phyloP scores from a whole-genome alignment of 2,888 invertebrate species.

The Drosophila flavopinicola region DNA sequence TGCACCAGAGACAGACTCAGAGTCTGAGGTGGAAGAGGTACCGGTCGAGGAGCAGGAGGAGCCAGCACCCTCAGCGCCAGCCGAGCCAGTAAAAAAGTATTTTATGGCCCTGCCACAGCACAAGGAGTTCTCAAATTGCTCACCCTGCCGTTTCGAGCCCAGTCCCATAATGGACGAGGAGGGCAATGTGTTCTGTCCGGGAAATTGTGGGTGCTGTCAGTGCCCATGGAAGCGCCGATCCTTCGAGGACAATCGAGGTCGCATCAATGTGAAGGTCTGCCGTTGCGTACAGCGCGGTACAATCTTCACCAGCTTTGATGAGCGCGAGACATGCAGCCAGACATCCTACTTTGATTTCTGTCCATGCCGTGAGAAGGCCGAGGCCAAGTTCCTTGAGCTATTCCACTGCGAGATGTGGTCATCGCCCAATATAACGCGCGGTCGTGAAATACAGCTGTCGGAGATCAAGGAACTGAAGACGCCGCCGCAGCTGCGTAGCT shows the following conservation, averaged over 20 bases:
- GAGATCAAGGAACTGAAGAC: constrained; percentile 65
- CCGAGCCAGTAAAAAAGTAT: constrained; percentile 33
- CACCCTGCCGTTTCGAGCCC: constrained; percentile 70
- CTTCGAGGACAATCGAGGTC: constrained; percentile 48
- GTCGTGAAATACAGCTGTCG: constrained; percentile 52
- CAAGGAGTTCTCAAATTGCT: constrained; percentile 71
- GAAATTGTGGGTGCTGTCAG: constrained; percentile 80
- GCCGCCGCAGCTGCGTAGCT: constrained; percentile 1
- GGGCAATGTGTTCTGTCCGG: constrained; percentile 76
- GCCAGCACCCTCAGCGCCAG: neutral
- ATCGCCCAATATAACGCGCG: constrained; percentile 33
- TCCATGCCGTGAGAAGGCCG: constrained; percentile 81
- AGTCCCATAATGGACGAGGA: constrained; percentile 78
- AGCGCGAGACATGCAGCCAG: constrained; percentile 55
- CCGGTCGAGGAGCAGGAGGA: neutral
- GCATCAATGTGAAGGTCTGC: constrained; percentile 75
- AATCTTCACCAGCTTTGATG: constrained; percentile 58
- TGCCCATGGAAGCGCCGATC: constrained; percentile 76
- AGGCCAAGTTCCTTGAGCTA: constrained; percentile 75
- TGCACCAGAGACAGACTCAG: neutral
- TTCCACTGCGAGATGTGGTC: constrained; percentile 75
- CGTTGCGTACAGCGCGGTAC: constrained; percentile 71
- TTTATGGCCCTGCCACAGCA: constrained; percentile 77
- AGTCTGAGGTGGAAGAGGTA: neutral
- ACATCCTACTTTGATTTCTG: constrained; percentile 78